phyloP scores from a whole-genome alignment of 2,113 vertebrate genomes.

The Sminthopsis crassicaudata region DNA sequence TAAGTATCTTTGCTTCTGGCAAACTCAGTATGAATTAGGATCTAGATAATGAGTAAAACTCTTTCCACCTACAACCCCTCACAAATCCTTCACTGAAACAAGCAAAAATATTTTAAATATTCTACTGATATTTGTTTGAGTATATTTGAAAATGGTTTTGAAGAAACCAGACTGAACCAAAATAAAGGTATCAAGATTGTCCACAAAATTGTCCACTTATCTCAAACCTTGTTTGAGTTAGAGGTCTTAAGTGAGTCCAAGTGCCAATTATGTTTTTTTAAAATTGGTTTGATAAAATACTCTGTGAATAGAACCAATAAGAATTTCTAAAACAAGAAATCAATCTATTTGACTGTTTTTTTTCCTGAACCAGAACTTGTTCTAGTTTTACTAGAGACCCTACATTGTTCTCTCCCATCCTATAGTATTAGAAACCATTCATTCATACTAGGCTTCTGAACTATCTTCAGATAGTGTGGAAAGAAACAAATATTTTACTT shows the following conservation, averaged over 20 bases:
- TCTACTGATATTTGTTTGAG: background rate
- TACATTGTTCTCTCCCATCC: background rate
- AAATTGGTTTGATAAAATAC: background rate
- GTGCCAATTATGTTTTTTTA: background rate
- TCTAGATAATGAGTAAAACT: background rate
- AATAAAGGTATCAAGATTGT: background rate
- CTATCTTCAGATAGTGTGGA: too few relatives aligned
- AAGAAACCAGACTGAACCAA: background rate
- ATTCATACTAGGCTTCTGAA: background rate
- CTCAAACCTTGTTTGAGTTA: background rate
- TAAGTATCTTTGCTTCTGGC: background rate
- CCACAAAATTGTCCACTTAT: background rate
- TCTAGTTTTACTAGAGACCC: background rate
- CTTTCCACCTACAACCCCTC: background rate
- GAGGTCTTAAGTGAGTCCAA: background rate
- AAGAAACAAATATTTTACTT: too few relatives aligned
- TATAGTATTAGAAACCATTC: background rate
- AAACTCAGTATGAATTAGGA: background rate
- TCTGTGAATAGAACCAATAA: background rate
- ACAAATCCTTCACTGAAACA: background rate
- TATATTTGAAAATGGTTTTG: background rate
- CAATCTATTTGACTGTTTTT: background rate
- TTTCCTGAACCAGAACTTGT: background rate
- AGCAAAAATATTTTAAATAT: background rate
- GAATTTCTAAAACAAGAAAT: background rate